Base-by-base conservation (phyloP, 2,888 invertebrate species). In the Macropis europaea region DNA sequence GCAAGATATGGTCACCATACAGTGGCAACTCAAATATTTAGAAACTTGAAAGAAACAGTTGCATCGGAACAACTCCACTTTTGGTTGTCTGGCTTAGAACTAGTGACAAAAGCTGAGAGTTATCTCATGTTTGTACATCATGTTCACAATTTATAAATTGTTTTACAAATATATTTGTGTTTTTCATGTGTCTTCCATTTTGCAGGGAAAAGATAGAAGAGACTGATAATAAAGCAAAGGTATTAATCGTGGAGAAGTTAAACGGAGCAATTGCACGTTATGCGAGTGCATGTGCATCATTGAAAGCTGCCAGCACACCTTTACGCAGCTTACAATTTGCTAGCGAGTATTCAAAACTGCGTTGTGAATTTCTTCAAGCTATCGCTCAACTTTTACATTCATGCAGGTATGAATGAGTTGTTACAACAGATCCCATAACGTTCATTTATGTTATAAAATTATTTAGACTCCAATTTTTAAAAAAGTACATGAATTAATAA, bases 61-160 rank as follows among this genome's bases (percentile, higher is more conserved):
- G 95, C 96, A 13, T 95, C 96, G 30, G 98, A 98, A 86, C 95
- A 97, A 82, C 93, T 96, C 48, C 96, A 97, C 85, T 96, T 97
- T 86, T 98, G 97, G 95, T 90, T 98, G 56, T 93, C 94, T 0
- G 95, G 96, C 0, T 90, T 98, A n/a, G 93, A 95, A 71, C 92
- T 95, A 69, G 93, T 96, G 76, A 94, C 95, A 0, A 92, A 92
- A 50, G 96, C 95, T 0, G 96, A 96, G 88, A 93, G 94, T 11
- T 91, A 92, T 54, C 90, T 96, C 0, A 90, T 91, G 76, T 91
- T 90, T 68, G 90, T 91, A 0, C 34, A 38, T 28, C 24, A 32
- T 34, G 1, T 45, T 45, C n/a, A 34, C 17, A 15, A 30, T 36
- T 3, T n/a, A 6, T 11, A 7, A 38, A 17, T 15, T 0, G 26